Percentiles rank a stretch among this genome's conserved stretches.
phyloP scores from a whole-genome alignment of 37 sponge, comb jelly and placozoan genomes.

The Agelas oroides region DNA sequence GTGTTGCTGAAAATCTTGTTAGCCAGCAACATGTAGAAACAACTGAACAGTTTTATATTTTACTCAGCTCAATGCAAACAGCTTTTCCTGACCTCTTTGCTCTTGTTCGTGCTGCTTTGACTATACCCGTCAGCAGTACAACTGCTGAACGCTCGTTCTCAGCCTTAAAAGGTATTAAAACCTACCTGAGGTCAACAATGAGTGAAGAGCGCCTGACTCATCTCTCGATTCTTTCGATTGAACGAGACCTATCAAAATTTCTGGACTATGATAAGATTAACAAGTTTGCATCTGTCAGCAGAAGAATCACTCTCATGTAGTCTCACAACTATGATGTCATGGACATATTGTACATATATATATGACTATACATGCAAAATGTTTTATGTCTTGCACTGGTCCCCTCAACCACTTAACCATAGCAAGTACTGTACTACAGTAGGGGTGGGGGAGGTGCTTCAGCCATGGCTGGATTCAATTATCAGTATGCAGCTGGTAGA shows the following conservation, averaged over 20 bases:
- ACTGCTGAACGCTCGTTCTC: background rate
- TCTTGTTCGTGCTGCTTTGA: background rate
- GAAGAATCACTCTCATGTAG: conserved; percentile 2
- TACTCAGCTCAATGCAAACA: background rate
- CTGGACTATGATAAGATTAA: background rate
- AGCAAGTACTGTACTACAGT: too few relatives aligned
- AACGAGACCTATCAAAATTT: background rate
- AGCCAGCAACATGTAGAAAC: background rate
- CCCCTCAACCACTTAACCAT: too few relatives aligned
- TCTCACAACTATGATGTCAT: background rate
- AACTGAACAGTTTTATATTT: background rate
- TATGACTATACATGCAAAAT: too few relatives aligned
- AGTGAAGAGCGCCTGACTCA: too few relatives aligned
- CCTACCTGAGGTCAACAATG: too few relatives aligned
- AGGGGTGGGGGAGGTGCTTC: too few relatives aligned
- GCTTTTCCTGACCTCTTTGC: background rate
- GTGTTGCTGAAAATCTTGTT: background rate
- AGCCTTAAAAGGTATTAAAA: too few relatives aligned
- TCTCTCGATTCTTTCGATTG: background rate
- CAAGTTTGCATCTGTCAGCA: conserved; percentile 1
- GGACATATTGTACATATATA: too few relatives aligned
- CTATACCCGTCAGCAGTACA: background rate
- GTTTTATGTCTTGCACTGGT: too few relatives aligned
- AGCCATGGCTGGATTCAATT: too few relatives aligned
- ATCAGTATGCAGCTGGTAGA: too few relatives aligned